Evolutionary conservation across 2,113 vertebrate genomes (phyloP).

Genomic region (Coregonus clupeaformis): DNA sequence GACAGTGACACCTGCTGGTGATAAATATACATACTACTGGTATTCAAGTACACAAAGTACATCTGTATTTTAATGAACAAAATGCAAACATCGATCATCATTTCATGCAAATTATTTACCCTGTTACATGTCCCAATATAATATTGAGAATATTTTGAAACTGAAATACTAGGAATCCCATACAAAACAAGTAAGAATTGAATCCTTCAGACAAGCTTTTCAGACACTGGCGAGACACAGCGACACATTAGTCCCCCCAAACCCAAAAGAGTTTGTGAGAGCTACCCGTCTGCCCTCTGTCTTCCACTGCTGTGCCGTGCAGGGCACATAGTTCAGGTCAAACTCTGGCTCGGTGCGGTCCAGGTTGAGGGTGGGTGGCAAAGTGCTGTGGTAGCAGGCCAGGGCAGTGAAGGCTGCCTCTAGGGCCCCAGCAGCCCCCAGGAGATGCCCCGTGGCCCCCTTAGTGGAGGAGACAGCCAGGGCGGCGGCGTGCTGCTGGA

Average conservation of each 20-base stretch:
- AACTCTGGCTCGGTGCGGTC: constrained; percentile 86
- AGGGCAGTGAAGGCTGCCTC: constrained; percentile 90
- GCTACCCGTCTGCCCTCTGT: constrained; percentile 73
- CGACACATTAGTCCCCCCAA: constrained; percentile 93
- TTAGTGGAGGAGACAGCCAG: constrained; percentile 94
- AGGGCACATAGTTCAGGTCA: constrained; percentile 89
- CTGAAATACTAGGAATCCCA: no score
- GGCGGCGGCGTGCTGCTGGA: constrained; percentile 66
- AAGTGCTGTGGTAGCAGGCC: constrained; percentile 82
- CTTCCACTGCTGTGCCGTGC: constrained; percentile 83
- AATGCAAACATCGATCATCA: no score
- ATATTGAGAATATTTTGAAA: no score
- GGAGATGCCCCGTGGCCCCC: constrained; percentile 91
- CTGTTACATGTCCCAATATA: no score
- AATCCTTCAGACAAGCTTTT: constrained; percentile 5
- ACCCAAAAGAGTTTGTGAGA: constrained; percentile 95
- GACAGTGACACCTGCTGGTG: constrained; percentile 39
- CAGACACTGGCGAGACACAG: constrained; percentile 85
- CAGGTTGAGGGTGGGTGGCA: constrained; percentile 94
- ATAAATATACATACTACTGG: not conserved
- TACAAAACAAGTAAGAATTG: no score
- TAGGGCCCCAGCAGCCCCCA: constrained; percentile 90
- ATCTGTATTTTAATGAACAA: no score
- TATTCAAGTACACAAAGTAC: not conserved
- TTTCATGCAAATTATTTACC: no score